Base-by-base conservation (phyloP, 2,113 vertebrate genomes). In the Bostrychus sinensis region DNA sequence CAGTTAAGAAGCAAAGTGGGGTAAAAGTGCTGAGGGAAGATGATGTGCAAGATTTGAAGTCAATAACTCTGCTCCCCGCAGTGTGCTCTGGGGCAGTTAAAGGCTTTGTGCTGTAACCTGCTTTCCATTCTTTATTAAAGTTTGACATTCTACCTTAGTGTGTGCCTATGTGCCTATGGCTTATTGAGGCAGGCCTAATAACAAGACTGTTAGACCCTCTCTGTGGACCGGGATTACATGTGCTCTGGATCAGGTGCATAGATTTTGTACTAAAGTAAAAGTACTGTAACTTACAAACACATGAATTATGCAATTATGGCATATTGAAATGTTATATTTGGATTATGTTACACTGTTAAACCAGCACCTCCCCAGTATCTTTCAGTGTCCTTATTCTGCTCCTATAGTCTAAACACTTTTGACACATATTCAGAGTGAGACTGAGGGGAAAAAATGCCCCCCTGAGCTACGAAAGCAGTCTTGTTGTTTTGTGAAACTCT, bases 401-500 rank as follows among this genome's bases (percentile, higher is more conserved):
- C 59, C 64, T 54, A 23, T 6, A n/a, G 41, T 37, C 37, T 65
- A 46, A 70, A 67, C 71, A 38, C 45, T 16, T 37, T 2, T 39
- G 20, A 70, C 41, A 34, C 54, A 72, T 48, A 61, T 42, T 46
- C 34, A 62, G 19, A 56, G 2, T 55, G 25, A 63, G 28, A 37
- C 12, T 32, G 32, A 64, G 5, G 4, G 17, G 46, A n/a, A 48
- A 46, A 28, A 70, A 39, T 46, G n/a, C 2, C 12, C 16, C 60
- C 75, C 55, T 13, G n/a, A 70, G 73, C 66, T 75, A 55, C 2
- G 30, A 75, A 79, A 75, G 56, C 72, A 60, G 54, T 70, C 62
- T 69, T 51, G 41, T 54, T 57, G 59, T 36, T 55, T 66, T 53
- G 38, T 3, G 19, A 70, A 73, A 76, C 61, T 39, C 42, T 20